Conservation (phyloP, 2,113 vertebrate genomes). For the Cricetomys ansorgei region DNA sequence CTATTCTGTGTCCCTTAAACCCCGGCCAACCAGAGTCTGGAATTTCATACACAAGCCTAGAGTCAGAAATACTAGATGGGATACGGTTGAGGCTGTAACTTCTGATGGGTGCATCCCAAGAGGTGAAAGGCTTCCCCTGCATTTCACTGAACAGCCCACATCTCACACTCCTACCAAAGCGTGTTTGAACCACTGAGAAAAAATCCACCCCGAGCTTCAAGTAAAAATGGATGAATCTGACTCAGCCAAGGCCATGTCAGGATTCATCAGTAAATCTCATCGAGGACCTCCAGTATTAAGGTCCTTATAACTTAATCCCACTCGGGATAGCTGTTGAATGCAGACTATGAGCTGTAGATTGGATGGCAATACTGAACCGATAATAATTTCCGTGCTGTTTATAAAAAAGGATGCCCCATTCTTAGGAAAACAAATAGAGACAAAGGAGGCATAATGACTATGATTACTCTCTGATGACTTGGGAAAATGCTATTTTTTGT, state of each 20-base stretch:
- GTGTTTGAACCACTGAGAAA: neutral
- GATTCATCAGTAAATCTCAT: neutral
- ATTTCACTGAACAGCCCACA: neutral
- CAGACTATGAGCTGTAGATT: neutral
- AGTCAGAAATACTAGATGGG: neutral
- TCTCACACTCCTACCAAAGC: neutral
- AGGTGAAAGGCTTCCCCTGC: rapidly evolving
- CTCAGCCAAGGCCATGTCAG: neutral
- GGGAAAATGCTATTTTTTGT: neutral
- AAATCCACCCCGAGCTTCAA: neutral
- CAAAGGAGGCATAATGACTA: neutral
- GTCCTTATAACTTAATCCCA: slow-evolving; percentile 1
- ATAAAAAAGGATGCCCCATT: neutral
- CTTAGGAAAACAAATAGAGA: slow-evolving; percentile 2
- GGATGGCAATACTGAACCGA: neutral
- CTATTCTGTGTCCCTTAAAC: neutral
- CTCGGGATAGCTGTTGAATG: neutral
- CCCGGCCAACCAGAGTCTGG: neutral
- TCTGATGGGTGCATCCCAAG: neutral
- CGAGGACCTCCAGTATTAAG: neutral
- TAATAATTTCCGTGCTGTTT: neutral
- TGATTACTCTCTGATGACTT: slow-evolving; percentile 12
- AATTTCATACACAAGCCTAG: neutral
- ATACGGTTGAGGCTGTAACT: neutral
- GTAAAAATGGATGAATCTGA: neutral